Evolutionary conservation across 2,113 vertebrate genomes (phyloP), one percentile per base, ranked within the genome.

Genomic region (Aldabrachelys gigantea): DNA sequence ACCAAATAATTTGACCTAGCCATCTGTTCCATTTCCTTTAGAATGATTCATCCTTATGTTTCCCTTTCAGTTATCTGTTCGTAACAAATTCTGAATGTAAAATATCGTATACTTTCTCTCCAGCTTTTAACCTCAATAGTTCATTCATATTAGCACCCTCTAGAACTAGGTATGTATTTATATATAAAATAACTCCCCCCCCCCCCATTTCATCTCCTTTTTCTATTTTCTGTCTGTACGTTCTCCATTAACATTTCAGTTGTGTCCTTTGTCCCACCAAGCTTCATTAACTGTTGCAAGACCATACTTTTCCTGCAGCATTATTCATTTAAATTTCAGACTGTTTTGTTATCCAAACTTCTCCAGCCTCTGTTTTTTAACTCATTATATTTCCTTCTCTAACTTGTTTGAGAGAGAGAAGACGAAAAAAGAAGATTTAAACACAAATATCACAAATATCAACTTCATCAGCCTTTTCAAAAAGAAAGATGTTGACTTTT

Each of bases 11-110:
- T 86, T 86, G 72, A 86, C 53, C 27, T 21, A 84, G 75, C 87
- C 72, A 80, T 94, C 87, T 93, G 79, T 86, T 94, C 49, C 19
- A 14, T 83, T 89, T 91, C n/a, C 35, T 83, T 91, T 49, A 85
- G 85, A 87, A 57, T 14, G 0, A 10, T 85, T 92, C 84, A 53
- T 85, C 59, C 80, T 85, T 92, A 21, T 89, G 72, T 84, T 95
- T 85, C 14, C 38, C 35, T 54, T 84, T 84, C 50, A 91, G 47
- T 8, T 82, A 10, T 92, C 27, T 50, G 53, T 81, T 44, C 35
- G 38, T 76, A 88, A 38, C 8, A 89, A 86, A 85, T 11, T 82
- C 24, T 44, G 38, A 75, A 65, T 90, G 88, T 59, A 65, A 90
- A 47, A 5, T 4, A 21, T 82, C 24, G 0, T 1, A 19, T 54